Base-by-base conservation (phyloP, 1,140 invertebrate genomes). In the Triops longicaudatus region DNA sequence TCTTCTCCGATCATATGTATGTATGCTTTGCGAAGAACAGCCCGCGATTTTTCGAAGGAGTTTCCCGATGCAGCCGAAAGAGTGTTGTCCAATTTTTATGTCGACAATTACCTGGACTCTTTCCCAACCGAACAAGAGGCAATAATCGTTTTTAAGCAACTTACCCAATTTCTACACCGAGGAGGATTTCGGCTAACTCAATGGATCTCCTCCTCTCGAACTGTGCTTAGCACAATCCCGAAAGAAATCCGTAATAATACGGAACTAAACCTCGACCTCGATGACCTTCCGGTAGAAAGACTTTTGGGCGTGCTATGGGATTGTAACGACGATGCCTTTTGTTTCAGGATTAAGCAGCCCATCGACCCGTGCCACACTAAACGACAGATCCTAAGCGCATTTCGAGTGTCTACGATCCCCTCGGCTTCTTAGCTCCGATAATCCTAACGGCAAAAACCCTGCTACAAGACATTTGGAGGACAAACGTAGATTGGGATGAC, bases 401-500 rank as follows among this genome's bases (percentile, higher is more conserved):
- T 14, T 50, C 75, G 27, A 10, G 22, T 2, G 63, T 78, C 22
- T 78, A 75, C 73, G 77, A 78, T 42, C 77, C 77, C 9, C 37
- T 78, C 11, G 77, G 77, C 4, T 78, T 78, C 73, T 76, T 76
- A 22, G 41, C 77, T 11, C 73, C 27, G 28, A 1, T 71, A 7
- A n/a, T 76, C 4, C n/a, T 78, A 27, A 77, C 73, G n/a, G 77
- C 77, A 7, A 78, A 76, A 63, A 78, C 50, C 73, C 41, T 78
- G 1, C 75, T 78, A 27, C 77, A 76, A 27, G 77, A 78, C 27
- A 71, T 78, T 22, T 76, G 77, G 77, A 17, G 74, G 43, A 50
- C 9, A 6, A 63, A 72, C 17, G 3, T 44, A 17, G 73, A 71
- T 74, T 78, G 77, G 77, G 77, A 78, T 44, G 75, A 78, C n/a